phyloP scores from a whole-genome alignment of 2,113 vertebrate species.

The Narcine bancroftii region DNA sequence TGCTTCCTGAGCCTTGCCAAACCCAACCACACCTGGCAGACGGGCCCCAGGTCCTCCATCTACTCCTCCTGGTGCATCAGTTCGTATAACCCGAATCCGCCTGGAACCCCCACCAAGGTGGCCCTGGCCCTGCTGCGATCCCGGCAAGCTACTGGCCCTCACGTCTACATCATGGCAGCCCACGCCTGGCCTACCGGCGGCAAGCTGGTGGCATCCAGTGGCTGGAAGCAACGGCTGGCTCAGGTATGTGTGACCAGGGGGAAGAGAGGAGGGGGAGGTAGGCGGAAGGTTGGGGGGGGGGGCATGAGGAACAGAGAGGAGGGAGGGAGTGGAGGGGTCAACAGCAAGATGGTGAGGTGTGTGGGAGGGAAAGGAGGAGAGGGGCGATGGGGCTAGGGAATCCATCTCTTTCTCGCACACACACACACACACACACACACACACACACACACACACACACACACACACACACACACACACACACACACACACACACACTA shows the following conservation, averaged over 20 bases:
- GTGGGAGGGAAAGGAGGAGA: too few species aligned
- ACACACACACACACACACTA: too few species aligned
- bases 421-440: too few species aligned
- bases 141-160: slow-evolving; percentile 72
- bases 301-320: too few species aligned
- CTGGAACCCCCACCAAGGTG: slow-evolving; percentile 86
- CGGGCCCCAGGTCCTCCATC: slow-evolving; percentile 71
- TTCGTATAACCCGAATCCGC: slow-evolving; percentile 90
- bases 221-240: slow-evolving; percentile 83
- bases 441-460: too few species aligned
- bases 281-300: too few species aligned
- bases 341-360: too few species aligned
- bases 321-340: too few species aligned
- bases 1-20: slow-evolving; percentile 96
- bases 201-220: slow-evolving; percentile 90
- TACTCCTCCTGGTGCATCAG: slow-evolving; percentile 92
- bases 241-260: slow-evolving; percentile 66
- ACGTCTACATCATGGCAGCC: slow-evolving; percentile 78
- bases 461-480: too few species aligned
- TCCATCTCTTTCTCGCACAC: too few species aligned
- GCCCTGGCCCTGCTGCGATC: slow-evolving; percentile 84
- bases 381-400: too few species aligned
- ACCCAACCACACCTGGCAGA: slow-evolving; percentile 71
- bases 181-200: slow-evolving; percentile 78
- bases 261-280: too few species aligned